phyloP scores from a whole-genome alignment of 92 coral and sea anemone genomes.

The Epizoanthus stellaris region DNA sequence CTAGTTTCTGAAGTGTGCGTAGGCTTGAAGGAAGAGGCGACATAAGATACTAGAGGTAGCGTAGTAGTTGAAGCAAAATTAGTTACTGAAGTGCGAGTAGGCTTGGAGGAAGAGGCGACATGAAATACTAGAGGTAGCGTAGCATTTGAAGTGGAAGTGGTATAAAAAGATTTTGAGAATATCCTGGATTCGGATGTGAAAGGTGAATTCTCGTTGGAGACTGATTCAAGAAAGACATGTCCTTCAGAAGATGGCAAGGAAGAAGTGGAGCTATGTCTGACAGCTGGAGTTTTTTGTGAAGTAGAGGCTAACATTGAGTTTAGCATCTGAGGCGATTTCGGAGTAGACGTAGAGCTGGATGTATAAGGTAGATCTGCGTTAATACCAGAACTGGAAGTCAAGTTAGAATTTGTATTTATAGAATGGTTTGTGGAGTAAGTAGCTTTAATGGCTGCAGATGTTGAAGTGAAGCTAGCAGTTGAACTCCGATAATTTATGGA shows the following conservation, averaged over 20 bases:
- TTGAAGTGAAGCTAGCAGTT: too few species aligned
- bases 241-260: not conserved
- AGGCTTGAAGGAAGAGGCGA: conserved; percentile 14
- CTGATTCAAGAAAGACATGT: not conserved
- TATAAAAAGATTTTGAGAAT: not conserved
- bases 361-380: not conserved
- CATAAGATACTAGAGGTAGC: not conserved
- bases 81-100: too few species aligned
- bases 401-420: too few species aligned
- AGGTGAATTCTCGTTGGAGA: not conserved
- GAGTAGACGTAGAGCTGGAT: not conserved
- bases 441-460: too few species aligned
- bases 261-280: not conserved
- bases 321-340: not conserved
- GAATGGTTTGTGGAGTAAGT: too few species aligned
- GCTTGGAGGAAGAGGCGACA: not conserved
- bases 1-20: not conserved
- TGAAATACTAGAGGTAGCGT: not conserved
- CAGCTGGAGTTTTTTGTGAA: not conserved
- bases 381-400: not conserved
- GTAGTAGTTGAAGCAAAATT: not conserved
- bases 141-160: not conserved
- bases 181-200: not conserved
- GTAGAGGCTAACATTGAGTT: not conserved
- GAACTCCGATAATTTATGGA: too few species aligned